phyloP scores from a whole-genome alignment of 1,140 invertebrate species.

The Myzus persicae region DNA sequence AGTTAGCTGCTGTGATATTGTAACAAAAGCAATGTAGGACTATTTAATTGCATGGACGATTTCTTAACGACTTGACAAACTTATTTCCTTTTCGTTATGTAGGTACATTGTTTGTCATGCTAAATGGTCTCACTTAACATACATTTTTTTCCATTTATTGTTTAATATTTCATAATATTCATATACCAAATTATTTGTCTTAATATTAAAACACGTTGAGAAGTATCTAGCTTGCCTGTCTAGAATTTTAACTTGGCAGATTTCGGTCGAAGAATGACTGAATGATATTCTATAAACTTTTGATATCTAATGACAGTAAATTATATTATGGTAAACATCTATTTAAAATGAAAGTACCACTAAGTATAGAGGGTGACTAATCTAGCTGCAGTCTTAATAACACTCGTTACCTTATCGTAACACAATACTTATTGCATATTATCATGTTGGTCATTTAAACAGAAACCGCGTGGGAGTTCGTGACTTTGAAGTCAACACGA shows the following conservation, averaged over 20 bases:
- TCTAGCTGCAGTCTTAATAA: neutral
- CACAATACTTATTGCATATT: neutral
- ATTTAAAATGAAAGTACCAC: neutral
- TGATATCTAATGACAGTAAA: neutral
- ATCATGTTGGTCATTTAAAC: neutral
- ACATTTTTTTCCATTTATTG: neutral
- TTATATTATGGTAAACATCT: neutral
- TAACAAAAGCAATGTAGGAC: neutral
- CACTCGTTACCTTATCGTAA: neutral
- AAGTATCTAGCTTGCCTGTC: rapidly evolving
- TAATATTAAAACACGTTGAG: neutral
- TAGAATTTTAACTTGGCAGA: neutral
- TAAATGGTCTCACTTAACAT: neutral
- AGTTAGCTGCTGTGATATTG: neutral
- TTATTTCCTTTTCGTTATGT: neutral
- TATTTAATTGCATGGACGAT: neutral
- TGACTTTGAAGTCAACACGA: neutral
- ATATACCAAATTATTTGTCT: neutral
- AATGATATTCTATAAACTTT: neutral
- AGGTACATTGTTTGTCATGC: no score
- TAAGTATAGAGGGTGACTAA: neutral
- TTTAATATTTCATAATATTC: neutral
- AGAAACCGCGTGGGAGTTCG: neutral
- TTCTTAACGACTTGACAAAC: slow-evolving; percentile 5
- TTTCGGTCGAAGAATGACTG: neutral